These are phyloP conservation scores for Peromyscus aztecus DNA, from an alignment of 2,797 vertebrate species.

Conservation along the genomic window DNA sequence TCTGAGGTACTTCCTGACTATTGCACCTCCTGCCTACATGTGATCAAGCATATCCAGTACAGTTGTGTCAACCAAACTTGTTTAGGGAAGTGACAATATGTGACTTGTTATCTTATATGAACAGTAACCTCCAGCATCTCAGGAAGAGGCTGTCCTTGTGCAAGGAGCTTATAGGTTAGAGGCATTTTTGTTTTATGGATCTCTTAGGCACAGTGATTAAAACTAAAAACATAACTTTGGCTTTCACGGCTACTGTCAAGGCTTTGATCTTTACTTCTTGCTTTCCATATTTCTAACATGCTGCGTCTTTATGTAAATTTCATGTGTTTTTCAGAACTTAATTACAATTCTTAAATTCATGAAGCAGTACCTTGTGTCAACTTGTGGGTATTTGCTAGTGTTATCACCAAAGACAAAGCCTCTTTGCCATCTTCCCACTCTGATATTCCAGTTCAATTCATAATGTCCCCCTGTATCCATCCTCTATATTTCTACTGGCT, in stretches of 20 bases:
- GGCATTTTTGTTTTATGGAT: background rate
- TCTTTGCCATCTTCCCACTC: background rate
- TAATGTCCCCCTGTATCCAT: background rate
- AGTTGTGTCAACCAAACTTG: background rate
- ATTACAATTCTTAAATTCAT: background rate
- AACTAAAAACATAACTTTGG: background rate
- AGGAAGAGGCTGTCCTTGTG: background rate
- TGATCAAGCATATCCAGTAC: background rate
- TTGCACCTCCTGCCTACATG: background rate
- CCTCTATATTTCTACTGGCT: background rate
- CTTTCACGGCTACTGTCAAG: background rate
- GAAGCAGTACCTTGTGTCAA: background rate
- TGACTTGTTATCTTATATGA: background rate
- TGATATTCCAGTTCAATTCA: background rate
- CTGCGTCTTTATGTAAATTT: background rate
- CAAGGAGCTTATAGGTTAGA: background rate
- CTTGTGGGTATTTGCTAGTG: background rate
- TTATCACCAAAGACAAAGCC: background rate
- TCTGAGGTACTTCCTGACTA: background rate
- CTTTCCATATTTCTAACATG: background rate
- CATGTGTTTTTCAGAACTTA: background rate
- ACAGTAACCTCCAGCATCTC: background rate
- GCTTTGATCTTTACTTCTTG: background rate
- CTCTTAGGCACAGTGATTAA: background rate
- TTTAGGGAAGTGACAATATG: background rate